A percentile compares a stretch with the other conserved stretches of the same genome.
These are phyloP conservation scores for Hypomesus transpacificus DNA, from an alignment of 2,113 vertebrate species.

Conservation along the genomic window DNA sequence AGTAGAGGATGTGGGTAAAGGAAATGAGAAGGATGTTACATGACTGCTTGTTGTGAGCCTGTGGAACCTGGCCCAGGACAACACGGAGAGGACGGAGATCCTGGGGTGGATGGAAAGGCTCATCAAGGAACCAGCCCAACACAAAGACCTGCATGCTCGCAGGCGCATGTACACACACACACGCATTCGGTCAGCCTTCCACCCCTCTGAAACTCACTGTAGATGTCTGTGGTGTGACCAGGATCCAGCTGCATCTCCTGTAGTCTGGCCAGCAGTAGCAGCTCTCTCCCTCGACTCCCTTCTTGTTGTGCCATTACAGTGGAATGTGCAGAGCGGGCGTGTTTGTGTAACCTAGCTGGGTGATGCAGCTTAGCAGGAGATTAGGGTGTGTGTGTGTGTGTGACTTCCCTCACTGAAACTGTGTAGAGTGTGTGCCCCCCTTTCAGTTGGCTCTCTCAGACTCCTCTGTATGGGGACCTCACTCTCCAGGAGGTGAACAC, in stretches of 20 bases:
- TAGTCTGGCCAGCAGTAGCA: neutral
- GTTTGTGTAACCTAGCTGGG: conserved; percentile 53
- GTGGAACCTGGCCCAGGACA: neutral
- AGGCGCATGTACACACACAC: too few relatives aligned
- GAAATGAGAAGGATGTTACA: neutral
- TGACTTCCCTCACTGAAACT: neutral
- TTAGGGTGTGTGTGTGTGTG: conserved; percentile 39
- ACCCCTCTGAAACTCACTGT: too few relatives aligned
- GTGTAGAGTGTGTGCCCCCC: neutral
- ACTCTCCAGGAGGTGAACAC: too few relatives aligned
- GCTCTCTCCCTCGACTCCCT: conserved; percentile 34
- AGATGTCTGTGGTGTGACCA: too few relatives aligned
- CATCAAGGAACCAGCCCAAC: too few relatives aligned
- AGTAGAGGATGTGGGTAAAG: neutral
- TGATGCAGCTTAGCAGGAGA: conserved; percentile 54
- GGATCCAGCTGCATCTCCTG: too few relatives aligned
- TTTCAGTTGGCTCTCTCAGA: neutral
- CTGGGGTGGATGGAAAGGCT: too few relatives aligned
- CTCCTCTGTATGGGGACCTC: too few relatives aligned
- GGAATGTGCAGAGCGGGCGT: conserved; percentile 64
- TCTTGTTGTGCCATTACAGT: conserved; percentile 46
- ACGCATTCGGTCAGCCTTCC: too few relatives aligned
- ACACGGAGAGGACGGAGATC: too few relatives aligned
- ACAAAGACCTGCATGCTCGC: too few relatives aligned
- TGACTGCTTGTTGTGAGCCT: neutral